Percentiles rank a stretch among this genome's conserved stretches.
phyloP scores from a whole-genome alignment of 2,113 vertebrate genomes.

The Anolis carolinensis region DNA sequence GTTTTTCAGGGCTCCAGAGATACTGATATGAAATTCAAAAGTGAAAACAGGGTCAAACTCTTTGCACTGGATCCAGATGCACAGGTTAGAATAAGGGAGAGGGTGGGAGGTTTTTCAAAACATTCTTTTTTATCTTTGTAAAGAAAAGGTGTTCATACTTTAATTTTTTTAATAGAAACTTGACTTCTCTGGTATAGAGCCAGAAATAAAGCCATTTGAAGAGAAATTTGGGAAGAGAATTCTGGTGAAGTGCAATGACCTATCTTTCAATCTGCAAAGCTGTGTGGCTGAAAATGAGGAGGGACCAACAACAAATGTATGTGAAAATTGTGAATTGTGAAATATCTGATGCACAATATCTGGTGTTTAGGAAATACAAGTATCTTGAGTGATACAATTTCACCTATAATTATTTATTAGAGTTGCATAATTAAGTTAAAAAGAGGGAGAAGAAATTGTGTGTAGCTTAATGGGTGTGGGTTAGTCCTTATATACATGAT shows the following conservation, averaged over 20 bases:
- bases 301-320: constrained; percentile 96
- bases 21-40: constrained; percentile 91
- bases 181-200: constrained; percentile 91
- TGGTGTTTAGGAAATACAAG: neutral
- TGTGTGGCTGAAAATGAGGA: constrained; percentile 97
- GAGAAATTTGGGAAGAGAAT: constrained; percentile 96
- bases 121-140: neutral
- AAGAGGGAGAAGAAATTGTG: neutral
- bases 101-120: neutral
- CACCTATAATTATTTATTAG: neutral
- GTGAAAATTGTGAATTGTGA: neutral
- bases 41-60: constrained; percentile 92
- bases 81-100: constrained; percentile 81
- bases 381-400: neutral
- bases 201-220: constrained; percentile 94
- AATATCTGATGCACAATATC: neutral
- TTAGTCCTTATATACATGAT: neutral
- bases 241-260: constrained; percentile 94
- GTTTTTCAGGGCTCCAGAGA: constrained; percentile 87
- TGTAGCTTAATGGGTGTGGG: neutral
- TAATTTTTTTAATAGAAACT: constrained; percentile 84
- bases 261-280: constrained; percentile 96
- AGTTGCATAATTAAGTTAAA: neutral
- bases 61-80: constrained; percentile 96
- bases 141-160: constrained; percentile 3